Evolutionary conservation across 1,140 invertebrate species (phyloP).

Genomic region (Leptopilina clavipes): DNA sequence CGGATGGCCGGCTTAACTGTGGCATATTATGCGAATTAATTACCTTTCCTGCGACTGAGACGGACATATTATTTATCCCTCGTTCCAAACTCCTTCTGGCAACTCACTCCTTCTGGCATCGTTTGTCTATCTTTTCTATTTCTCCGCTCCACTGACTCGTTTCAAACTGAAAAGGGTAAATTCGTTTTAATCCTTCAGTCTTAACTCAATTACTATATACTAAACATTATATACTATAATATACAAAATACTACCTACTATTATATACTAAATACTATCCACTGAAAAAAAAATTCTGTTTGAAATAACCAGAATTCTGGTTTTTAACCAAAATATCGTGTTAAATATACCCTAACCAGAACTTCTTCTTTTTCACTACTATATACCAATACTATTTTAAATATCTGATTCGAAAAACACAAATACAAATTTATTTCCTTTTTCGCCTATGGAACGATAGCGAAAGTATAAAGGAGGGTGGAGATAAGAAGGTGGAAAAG

Average conservation of each 20-base stretch:
- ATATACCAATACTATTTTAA: too few relatives aligned
- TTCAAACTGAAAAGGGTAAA: conserved; percentile 46
- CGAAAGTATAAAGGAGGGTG: conserved; percentile 25
- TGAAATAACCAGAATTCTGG: too few relatives aligned
- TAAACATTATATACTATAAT: too few relatives aligned
- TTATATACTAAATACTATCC: too few relatives aligned
- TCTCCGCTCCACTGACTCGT: conserved; percentile 58
- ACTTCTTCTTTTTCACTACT: too few relatives aligned
- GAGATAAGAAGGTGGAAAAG: conserved; percentile 39
- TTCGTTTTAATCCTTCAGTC: not conserved
- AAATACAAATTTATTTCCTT: too few relatives aligned
- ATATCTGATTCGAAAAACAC: too few relatives aligned
- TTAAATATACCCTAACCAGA: too few relatives aligned
- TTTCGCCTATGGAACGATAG: too few relatives aligned
- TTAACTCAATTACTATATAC: not conserved
- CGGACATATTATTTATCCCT: conserved; percentile 72
- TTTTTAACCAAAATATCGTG: too few relatives aligned
- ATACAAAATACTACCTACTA: too few relatives aligned
- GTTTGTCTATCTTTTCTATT: conserved; percentile 67
- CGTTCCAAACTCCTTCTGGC: conserved; percentile 52
- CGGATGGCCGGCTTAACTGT: conserved; percentile 73
- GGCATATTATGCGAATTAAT: conserved; percentile 75
- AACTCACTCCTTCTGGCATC: conserved; percentile 56
- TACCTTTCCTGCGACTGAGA: conserved; percentile 66
- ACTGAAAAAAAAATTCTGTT: too few relatives aligned